A percentile compares a stretch with the other conserved stretches of the same genome.
phyloP scores from a whole-genome alignment of 1,140 invertebrate species.

The Diorhabda elongata region DNA sequence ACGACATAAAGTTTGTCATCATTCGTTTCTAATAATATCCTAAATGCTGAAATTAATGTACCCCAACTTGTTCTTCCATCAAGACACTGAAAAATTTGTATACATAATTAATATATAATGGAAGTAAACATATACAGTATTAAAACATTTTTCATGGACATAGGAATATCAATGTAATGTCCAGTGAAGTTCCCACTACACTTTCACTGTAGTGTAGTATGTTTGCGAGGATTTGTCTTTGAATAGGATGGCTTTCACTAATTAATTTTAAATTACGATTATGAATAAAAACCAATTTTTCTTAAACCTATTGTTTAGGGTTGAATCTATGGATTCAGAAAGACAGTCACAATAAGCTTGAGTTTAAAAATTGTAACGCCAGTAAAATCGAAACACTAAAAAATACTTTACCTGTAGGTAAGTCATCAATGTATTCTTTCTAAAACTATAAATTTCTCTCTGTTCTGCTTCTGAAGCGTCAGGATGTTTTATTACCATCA shows the following conservation, averaged over 20 bases:
- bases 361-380: conserved; percentile 7
- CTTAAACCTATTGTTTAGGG: too few species aligned
- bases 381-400: too few species aligned
- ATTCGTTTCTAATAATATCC: conserved; percentile 81
- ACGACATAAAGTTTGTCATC: conserved; percentile 86
- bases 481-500: conserved; percentile 71
- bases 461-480: conserved; percentile 76
- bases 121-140: too few species aligned
- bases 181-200: too few species aligned
- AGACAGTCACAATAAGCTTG: not conserved
- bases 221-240: too few species aligned
- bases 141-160: too few species aligned
- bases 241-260: too few species aligned
- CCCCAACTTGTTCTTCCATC: conserved; percentile 84
- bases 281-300: too few species aligned
- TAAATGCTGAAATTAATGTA: conserved; percentile 81
- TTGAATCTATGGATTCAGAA: too few species aligned
- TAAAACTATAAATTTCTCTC: conserved; percentile 75
- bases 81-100: conserved; percentile 55
- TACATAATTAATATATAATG: not conserved
- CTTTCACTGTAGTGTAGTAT: too few species aligned
- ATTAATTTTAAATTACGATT: too few species aligned
- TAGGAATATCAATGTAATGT: too few species aligned
- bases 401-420: conserved; percentile 60
- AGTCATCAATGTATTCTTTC: conserved; percentile 74